Base-by-base conservation (phyloP, 1,140 invertebrate genomes). In the Hylyphantes graminicola region DNA sequence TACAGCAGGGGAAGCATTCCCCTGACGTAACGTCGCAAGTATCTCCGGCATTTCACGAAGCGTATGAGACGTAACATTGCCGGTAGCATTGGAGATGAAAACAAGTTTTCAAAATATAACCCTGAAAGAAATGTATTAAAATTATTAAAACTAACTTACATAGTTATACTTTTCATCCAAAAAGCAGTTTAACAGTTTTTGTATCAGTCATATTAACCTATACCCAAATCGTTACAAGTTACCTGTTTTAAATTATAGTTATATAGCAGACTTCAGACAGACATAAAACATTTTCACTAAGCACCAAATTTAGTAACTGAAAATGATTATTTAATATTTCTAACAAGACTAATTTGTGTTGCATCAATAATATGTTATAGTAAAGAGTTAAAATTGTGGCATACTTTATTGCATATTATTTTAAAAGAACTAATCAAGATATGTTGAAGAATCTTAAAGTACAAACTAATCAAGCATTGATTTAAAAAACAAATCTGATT, bases 11-110 rank as follows among this genome's bases (percentile, higher is more conserved):
- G 99, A 89, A 97, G 92, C 88, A 99, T 99, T 88, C 98, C 98
- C 92, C 98, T 97, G 64, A 97, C 97, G 87, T 96, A 96, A 91
- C 98, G 98, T 90, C 97, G 95, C 86, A 99, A 92, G 48, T 99
- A 96, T 90, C 97, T 93, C 88, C 97, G 97, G 63, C 99, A 96
- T 93, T 98, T 98, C 73, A 98, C 97, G 88, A 99, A 97, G 89
- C 98, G 93, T 76, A 99, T 96, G 84, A 99, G 97, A 91, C 98
- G 94, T 86, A 99, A 93, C 89, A 99, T 91, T 85, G 97, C 99
- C 59, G 97, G 98, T 78, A 97, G 98, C 88, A 99, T 96, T 90
- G 98, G 97, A 92, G 98, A 98, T 90, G 97, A 95, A 89, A 98
- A 97, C 88, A 98, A 94, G 91, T 98, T 96, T 91, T 95, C 96